Conservation (phyloP, 2,888 invertebrate genomes). For the Dyspetes luteomarginatus region DNA sequence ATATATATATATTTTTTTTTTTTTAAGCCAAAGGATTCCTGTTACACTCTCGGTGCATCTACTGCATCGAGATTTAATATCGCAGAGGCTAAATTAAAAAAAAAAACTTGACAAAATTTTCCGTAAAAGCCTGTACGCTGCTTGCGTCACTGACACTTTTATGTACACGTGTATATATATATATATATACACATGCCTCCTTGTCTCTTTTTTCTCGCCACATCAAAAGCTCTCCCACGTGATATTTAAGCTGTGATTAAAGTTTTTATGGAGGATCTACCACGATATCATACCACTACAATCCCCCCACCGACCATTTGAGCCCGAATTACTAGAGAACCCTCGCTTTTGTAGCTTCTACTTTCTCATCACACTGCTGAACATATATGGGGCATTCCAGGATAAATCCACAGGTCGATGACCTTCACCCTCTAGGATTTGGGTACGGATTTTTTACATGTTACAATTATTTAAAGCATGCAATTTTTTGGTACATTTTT, state of each 20-base stretch:
- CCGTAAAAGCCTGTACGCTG: slow-evolving; percentile 31
- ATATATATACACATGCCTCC: background rate
- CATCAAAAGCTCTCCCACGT: slow-evolving; percentile 34
- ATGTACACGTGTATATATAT: background rate
- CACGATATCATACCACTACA: background rate
- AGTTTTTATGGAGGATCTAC: slow-evolving; percentile 46
- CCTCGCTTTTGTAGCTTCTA: slow-evolving; percentile 27
- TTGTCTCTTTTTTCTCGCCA: slow-evolving; percentile 8
- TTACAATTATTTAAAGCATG: too few relatives aligned
- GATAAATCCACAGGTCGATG: background rate
- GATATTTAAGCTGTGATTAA: slow-evolving; percentile 48
- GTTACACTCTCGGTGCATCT: background rate
- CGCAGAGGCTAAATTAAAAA: slow-evolving; percentile 21
- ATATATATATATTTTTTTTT: too few relatives aligned
- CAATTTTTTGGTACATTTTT: too few relatives aligned
- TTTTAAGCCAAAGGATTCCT: too few relatives aligned
- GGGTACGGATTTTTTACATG: too few relatives aligned
- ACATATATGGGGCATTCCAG: background rate
- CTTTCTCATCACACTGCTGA: background rate
- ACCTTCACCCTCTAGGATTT: background rate
- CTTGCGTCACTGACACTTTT: background rate
- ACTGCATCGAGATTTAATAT: slow-evolving; percentile 38
- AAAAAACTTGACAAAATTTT: slow-evolving; percentile 33
- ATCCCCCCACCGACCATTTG: background rate
- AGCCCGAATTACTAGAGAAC: slow-evolving; percentile 32